Evolutionary conservation across 2,797 vertebrate genomes (phyloP).

Genomic region (Neostethus bicornis): DNA sequence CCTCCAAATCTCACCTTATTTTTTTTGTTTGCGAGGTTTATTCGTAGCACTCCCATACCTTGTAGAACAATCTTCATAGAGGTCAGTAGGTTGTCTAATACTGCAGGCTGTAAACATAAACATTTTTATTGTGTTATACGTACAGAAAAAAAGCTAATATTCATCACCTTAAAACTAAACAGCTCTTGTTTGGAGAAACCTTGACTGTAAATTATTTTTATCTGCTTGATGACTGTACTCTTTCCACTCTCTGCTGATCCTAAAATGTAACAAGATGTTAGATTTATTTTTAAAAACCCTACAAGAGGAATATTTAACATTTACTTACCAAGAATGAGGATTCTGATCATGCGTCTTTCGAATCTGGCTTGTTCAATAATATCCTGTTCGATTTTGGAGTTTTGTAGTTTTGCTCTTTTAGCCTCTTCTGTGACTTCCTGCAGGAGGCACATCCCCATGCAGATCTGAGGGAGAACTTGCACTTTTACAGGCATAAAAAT

Average conservation of each 20-base stretch:
- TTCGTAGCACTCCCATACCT: constrained; percentile 80
- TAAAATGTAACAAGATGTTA: constrained; percentile 29
- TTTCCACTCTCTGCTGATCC: constrained; percentile 81
- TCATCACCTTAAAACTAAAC: constrained; percentile 76
- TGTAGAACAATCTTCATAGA: constrained; percentile 81
- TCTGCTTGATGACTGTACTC: constrained; percentile 82
- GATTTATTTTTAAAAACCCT: background rate
- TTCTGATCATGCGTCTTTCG: constrained; percentile 72
- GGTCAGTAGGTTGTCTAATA: constrained; percentile 80
- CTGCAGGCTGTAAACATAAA: constrained; percentile 63
- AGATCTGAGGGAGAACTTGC: constrained; percentile 50
- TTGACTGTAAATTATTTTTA: constrained; percentile 79
- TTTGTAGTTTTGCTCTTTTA: constrained; percentile 71
- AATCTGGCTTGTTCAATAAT: constrained; percentile 68
- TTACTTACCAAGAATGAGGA: constrained; percentile 77
- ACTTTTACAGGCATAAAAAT: too few species aligned
- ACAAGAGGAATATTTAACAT: background rate
- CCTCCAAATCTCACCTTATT: constrained; percentile 77
- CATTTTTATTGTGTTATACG: background rate
- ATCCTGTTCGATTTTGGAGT: constrained; percentile 70
- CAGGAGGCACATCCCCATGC: constrained; percentile 65
- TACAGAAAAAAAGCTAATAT: too few species aligned
- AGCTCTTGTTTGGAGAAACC: constrained; percentile 80
- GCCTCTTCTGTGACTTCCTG: constrained; percentile 66
- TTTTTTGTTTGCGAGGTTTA: constrained; percentile 76